Evolutionary conservation across 2,888 invertebrate genomes (phyloP).

Genomic region (Apoda limacodes): DNA sequence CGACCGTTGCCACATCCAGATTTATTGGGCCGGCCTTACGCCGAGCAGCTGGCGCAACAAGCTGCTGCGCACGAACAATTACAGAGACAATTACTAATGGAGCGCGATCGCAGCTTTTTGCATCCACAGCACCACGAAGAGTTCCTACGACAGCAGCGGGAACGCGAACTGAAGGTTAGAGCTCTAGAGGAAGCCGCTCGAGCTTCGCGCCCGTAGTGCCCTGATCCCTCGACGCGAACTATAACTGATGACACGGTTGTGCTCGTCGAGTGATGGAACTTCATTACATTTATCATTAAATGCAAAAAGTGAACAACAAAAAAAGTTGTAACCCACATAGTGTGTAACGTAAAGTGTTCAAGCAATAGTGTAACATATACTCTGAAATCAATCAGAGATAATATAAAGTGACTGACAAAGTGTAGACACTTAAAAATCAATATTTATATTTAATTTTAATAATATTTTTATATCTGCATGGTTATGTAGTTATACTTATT

Average conservation of each 20-base stretch:
- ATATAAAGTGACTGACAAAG: slow-evolving; percentile 42
- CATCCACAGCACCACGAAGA: slow-evolving; percentile 69
- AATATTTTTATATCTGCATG: slow-evolving; percentile 64
- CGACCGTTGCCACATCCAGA: slow-evolving; percentile 81
- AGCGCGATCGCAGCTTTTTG: slow-evolving; percentile 78
- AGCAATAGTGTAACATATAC: slow-evolving; percentile 27
- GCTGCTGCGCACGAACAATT: slow-evolving; percentile 87
- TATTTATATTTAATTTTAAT: slow-evolving; percentile 47
- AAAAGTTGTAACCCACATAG: too few species aligned
- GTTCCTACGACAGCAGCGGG: slow-evolving; percentile 81
- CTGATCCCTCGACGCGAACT: slow-evolving; percentile 21
- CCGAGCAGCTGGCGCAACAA: slow-evolving; percentile 84
- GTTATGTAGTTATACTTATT: slow-evolving; percentile 57
- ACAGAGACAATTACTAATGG: slow-evolving; percentile 85
- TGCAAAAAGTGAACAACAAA: too few species aligned
- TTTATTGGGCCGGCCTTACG: slow-evolving; percentile 83
- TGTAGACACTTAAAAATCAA: slow-evolving; percentile 56
- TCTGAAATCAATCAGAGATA: slow-evolving; percentile 23
- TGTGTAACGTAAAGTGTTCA: slow-evolving; percentile 33
- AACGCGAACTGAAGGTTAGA: slow-evolving; percentile 86
- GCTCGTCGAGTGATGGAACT: slow-evolving; percentile 28
- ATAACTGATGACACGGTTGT: slow-evolving; percentile 26
- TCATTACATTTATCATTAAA: too few species aligned
- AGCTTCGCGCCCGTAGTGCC: slow-evolving; percentile 60
- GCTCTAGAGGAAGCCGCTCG: slow-evolving; percentile 88